Evolutionary conservation across 1,140 invertebrate genomes (phyloP).

Genomic region (Monochamus saltuarius): DNA sequence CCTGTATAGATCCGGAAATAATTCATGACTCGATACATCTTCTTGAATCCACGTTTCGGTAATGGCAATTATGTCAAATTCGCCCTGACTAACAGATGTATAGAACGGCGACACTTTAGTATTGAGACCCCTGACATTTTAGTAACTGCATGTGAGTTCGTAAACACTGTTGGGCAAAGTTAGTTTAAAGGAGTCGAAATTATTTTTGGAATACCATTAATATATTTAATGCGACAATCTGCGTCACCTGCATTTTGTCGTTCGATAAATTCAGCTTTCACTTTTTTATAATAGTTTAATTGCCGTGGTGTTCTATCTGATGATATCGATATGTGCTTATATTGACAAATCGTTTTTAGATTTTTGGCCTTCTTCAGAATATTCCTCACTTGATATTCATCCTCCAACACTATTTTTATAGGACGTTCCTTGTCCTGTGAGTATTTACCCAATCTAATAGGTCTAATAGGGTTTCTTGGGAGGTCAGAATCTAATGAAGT

Average conservation of each 20-base stretch:
- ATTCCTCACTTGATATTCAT: background rate
- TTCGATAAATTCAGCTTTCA: background rate
- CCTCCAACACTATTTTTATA: background rate
- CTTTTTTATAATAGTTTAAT: background rate
- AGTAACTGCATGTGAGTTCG: slow-evolving; percentile 36
- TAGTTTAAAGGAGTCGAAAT: slow-evolving; percentile 8
- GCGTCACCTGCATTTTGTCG: slow-evolving; percentile 4
- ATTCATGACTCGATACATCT: slow-evolving; percentile 8
- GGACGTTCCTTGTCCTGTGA: no score
- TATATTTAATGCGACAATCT: slow-evolving; percentile 9
- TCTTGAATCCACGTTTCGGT: slow-evolving; percentile 14
- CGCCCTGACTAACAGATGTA: background rate
- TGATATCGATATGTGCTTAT: background rate
- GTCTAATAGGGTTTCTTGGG: no score
- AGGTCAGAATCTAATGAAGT: slow-evolving; percentile 12
- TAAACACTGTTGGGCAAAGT: background rate
- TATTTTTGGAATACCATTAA: slow-evolving; percentile 11
- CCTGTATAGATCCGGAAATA: slow-evolving; percentile 4
- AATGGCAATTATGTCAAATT: slow-evolving; percentile 5
- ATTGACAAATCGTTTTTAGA: background rate
- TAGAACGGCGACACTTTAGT: slow-evolving; percentile 6
- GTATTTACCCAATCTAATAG: no score
- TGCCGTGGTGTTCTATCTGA: background rate
- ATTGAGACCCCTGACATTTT: slow-evolving; percentile 26
- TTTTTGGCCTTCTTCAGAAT: background rate